Evolutionary conservation across 2,888 invertebrate species (phyloP).

Genomic region (Perizoma affinitatum): DNA sequence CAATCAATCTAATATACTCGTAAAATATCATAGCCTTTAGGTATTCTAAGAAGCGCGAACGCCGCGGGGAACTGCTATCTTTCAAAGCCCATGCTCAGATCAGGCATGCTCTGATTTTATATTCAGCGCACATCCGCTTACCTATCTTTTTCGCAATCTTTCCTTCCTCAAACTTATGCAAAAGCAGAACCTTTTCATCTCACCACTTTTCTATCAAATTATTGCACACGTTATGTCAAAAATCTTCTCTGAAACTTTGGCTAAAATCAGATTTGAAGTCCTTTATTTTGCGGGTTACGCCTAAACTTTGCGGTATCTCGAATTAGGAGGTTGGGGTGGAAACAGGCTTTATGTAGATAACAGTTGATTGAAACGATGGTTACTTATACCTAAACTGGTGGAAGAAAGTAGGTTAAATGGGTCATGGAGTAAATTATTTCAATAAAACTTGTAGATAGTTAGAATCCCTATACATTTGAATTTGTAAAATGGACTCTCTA

Average conservation of each 20-base stretch:
- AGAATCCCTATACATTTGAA: too few relatives aligned
- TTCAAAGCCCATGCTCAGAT: conserved; percentile 23
- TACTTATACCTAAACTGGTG: background rate
- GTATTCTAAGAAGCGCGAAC: conserved; percentile 24
- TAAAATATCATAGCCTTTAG: conserved; percentile 15
- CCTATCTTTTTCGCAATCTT: conserved; percentile 42
- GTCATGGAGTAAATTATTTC: too few relatives aligned
- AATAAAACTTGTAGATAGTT: too few relatives aligned
- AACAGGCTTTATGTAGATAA: conserved; percentile 20
- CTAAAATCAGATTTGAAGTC: conserved; percentile 22
- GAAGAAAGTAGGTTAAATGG: background rate
- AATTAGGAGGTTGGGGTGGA: conserved; percentile 13
- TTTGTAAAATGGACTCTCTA: too few relatives aligned
- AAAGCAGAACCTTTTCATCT: conserved; percentile 28
- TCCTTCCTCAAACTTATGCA: conserved; percentile 37
- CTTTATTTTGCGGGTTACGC: conserved; percentile 20
- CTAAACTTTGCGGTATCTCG: conserved; percentile 16
- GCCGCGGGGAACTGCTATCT: conserved; percentile 24
- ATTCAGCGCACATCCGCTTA: conserved; percentile 40
- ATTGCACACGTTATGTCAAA: conserved; percentile 27
- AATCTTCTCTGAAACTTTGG: conserved; percentile 20
- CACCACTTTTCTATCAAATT: conserved; percentile 17
- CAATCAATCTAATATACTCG: conserved; percentile 8
- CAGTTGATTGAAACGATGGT: conserved; percentile 18
- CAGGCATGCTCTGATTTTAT: conserved; percentile 32